Percentiles rank a stretch among this genome's conserved stretches.
Conservation (phyloP, 2,888 invertebrate species). For the Eulithis testata region DNA sequence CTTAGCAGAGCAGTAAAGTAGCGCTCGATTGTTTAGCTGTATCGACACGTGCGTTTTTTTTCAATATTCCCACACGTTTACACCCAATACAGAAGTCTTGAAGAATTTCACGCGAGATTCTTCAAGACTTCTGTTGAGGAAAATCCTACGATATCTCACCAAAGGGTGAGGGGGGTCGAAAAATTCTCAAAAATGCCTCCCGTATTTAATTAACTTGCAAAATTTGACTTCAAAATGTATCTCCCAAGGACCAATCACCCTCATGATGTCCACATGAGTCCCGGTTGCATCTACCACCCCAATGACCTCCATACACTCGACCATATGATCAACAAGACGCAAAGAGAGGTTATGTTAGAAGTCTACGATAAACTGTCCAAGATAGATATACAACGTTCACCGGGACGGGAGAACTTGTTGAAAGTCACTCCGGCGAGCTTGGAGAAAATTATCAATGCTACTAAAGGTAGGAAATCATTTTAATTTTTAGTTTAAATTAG, state of each 20-base stretch:
- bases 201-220: not conserved
- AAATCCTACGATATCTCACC: too few relatives aligned
- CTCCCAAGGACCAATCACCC: conserved; percentile 59
- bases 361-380: conserved; percentile 78
- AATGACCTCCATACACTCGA: conserved; percentile 72
- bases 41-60: too few relatives aligned
- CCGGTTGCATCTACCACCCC: conserved; percentile 72
- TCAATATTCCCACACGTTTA: too few relatives aligned
- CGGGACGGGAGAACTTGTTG: conserved; percentile 68
- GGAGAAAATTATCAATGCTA: conserved; percentile 73
- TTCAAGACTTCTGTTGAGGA: too few relatives aligned
- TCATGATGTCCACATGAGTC: conserved; percentile 70
- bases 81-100: too few relatives aligned
- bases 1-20: too few relatives aligned
- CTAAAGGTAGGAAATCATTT: conserved; percentile 61
- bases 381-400: conserved; percentile 74
- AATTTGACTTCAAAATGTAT: not conserved
- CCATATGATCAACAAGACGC: conserved; percentile 79
- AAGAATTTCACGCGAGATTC: too few relatives aligned
- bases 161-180: too few relatives aligned
- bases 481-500: too few relatives aligned
- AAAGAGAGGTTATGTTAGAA: conserved; percentile 81
- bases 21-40: too few relatives aligned
- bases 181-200: too few relatives aligned
- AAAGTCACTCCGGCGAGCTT: conserved; percentile 79